Conservation (phyloP, 2,797 vertebrate species). For the Phaenicophaeus curvirostris region DNA sequence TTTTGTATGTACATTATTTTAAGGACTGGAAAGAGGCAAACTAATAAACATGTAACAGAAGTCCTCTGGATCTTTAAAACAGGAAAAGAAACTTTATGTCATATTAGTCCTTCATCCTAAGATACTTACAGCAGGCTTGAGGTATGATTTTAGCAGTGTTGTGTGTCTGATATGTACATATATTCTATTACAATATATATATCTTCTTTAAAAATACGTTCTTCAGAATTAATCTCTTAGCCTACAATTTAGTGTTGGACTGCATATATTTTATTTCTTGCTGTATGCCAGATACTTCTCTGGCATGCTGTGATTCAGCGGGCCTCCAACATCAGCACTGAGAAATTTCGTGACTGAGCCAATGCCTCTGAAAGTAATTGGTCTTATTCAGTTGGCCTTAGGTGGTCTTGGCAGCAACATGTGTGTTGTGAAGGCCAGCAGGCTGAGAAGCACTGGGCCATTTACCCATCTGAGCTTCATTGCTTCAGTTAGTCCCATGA, state of each 20-base stretch:
- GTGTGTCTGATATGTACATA: neutral
- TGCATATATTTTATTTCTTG: neutral
- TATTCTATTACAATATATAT: neutral
- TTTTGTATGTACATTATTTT: neutral
- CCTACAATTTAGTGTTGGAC: neutral
- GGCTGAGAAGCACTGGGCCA: neutral
- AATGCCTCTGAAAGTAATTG: neutral
- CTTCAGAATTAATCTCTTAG: conserved; percentile 5
- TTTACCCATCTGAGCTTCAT: neutral
- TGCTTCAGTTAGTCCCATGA: neutral
- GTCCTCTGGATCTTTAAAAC: neutral
- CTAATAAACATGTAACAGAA: neutral
- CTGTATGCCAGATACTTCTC: neutral
- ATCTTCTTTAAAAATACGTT: neutral
- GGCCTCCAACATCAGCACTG: neutral
- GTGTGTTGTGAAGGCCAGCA: neutral
- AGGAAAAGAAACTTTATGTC: neutral
- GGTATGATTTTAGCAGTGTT: neutral
- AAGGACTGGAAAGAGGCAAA: neutral
- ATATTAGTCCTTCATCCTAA: neutral
- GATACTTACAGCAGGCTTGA: neutral
- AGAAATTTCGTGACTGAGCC: neutral
- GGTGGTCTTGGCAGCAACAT: neutral
- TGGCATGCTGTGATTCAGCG: neutral
- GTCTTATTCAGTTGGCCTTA: neutral